These are phyloP conservation scores for Branchellion lobata DNA, from an alignment of 2,888 invertebrate species.

Conservation along the genomic window DNA sequence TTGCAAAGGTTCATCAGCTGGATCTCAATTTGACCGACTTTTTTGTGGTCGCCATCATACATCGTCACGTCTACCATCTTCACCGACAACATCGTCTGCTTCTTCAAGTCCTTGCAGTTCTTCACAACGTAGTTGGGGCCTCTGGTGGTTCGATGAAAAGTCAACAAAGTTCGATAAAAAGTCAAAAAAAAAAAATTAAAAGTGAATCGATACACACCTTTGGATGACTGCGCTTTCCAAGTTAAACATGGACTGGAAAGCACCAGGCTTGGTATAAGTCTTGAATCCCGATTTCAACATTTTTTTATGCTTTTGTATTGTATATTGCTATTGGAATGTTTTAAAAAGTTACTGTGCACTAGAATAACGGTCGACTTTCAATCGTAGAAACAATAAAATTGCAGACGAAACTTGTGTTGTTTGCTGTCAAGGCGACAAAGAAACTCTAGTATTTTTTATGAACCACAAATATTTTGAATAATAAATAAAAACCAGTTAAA, in stretches of 20 bases:
- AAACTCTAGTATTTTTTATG: too few relatives aligned
- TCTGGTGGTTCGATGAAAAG: slow-evolving; percentile 1
- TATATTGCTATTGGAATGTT: not conserved
- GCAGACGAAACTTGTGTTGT: too few relatives aligned
- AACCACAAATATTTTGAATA: too few relatives aligned
- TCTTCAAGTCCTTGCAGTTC: not conserved
- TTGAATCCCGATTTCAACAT: too few relatives aligned
- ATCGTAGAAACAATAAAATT: too few relatives aligned
- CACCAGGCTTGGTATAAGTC: not conserved
- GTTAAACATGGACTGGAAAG: not conserved
- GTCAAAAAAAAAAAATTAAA: too few relatives aligned
- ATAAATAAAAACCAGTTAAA: too few relatives aligned
- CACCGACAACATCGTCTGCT: not conserved
- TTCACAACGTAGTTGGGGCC: not conserved
- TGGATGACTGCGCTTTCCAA: not conserved
- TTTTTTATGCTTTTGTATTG: not conserved
- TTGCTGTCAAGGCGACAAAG: too few relatives aligned
- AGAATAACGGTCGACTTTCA: too few relatives aligned
- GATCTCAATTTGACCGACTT: slow-evolving; percentile 1
- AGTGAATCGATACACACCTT: too few relatives aligned
- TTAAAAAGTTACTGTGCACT: not conserved
- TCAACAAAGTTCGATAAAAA: too few relatives aligned
- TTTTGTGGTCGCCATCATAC: slow-evolving; percentile 4
- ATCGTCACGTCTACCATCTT: not conserved
- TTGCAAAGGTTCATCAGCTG: slow-evolving; percentile 3